A percentile compares a stretch with the other conserved stretches of the same genome.
Evolutionary conservation across 2,797 vertebrate species (phyloP).

Genomic region (Discoglossus pictus): DNA sequence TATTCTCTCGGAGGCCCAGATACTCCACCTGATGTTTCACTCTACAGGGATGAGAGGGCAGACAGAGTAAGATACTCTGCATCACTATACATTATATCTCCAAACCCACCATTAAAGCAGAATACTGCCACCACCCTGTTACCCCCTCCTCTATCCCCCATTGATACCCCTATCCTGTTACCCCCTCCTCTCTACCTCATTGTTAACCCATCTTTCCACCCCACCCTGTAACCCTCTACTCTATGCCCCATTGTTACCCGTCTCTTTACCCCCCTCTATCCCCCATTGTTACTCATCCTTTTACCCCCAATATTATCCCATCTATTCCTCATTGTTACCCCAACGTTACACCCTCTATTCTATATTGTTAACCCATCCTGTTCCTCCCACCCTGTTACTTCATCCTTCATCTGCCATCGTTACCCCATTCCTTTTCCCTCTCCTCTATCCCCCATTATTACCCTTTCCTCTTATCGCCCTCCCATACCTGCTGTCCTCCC

Average conservation of each 20-base stretch:
- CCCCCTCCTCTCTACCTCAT: background rate
- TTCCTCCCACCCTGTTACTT: background rate
- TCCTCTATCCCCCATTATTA: too few species aligned
- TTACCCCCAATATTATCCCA: background rate
- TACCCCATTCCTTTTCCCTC: background rate
- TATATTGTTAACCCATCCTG: too few species aligned
- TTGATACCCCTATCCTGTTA: background rate
- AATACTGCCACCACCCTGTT: background rate
- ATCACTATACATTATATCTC: background rate
- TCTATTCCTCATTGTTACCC: too few species aligned
- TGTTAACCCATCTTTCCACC: background rate
- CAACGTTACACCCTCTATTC: too few species aligned
- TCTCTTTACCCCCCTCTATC: too few species aligned
- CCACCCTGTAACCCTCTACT: background rate
- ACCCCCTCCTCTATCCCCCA: background rate
- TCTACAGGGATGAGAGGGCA: slow-evolving; percentile 47
- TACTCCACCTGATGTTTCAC: slow-evolving; percentile 83
- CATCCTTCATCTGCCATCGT: background rate
- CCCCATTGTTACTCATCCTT: too few species aligned
- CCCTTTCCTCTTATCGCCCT: too few species aligned
- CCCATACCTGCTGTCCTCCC: slow-evolving; percentile 76
- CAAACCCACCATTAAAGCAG: background rate
- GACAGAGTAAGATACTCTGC: background rate
- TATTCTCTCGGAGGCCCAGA: slow-evolving; percentile 81
- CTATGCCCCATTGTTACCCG: too few species aligned